phyloP scores from a whole-genome alignment of 2,888 invertebrate species.

The Torymus tubicola region DNA sequence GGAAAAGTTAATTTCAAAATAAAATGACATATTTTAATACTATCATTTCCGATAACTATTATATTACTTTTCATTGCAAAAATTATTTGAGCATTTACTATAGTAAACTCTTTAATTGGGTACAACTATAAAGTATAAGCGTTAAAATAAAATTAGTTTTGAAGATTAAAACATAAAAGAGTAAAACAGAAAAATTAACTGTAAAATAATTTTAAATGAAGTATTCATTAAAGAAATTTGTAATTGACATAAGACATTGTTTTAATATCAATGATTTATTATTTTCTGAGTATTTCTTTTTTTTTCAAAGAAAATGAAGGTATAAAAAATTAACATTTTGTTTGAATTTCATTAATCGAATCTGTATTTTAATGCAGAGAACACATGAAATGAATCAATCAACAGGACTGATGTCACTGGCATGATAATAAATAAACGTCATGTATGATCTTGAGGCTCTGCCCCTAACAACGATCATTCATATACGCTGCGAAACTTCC shows the following conservation, averaged over 20 bases:
- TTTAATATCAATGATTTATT: constrained; percentile 15
- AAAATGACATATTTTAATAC: too few relatives aligned
- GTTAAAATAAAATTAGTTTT: too few relatives aligned
- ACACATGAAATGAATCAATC: constrained; percentile 59
- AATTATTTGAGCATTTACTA: too few relatives aligned
- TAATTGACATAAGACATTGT: neutral
- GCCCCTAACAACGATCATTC: constrained; percentile 58
- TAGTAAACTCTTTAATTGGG: too few relatives aligned
- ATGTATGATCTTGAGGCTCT: constrained; percentile 59
- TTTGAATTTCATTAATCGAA: constrained; percentile 61
- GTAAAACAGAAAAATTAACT: too few relatives aligned
- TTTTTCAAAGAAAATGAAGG: constrained; percentile 30
- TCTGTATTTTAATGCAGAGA: constrained; percentile 64
- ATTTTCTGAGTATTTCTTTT: neutral
- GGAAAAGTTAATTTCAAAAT: too few relatives aligned
- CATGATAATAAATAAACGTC: constrained; percentile 68
- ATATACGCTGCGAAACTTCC: constrained; percentile 60
- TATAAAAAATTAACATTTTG: constrained; percentile 40
- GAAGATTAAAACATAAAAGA: too few relatives aligned
- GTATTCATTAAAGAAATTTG: neutral
- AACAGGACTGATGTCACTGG: constrained; percentile 48
- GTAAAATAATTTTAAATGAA: too few relatives aligned
- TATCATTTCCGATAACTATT: too few relatives aligned
- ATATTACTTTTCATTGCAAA: too few relatives aligned
- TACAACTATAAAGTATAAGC: too few relatives aligned